Evolutionary conservation across 2,797 vertebrate species (phyloP).

Genomic region (Neosilurus mollespiculum): DNA sequence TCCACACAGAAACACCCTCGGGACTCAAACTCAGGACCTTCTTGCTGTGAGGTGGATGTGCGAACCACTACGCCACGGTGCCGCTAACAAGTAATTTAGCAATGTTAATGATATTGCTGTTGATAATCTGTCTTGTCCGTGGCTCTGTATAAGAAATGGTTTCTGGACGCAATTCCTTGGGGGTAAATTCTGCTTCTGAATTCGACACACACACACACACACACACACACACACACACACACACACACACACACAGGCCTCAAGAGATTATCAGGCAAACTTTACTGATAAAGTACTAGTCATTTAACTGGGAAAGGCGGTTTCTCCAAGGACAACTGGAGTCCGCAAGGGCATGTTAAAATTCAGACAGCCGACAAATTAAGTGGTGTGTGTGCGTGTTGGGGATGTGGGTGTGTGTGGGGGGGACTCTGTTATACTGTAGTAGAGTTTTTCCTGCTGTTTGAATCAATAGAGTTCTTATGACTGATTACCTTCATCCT

Average conservation of each 20-base stretch:
- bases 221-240: too few species aligned
- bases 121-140: background rate
- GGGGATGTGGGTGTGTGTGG: too few species aligned
- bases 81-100: background rate
- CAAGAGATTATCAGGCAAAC: background rate
- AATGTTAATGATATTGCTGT: background rate
- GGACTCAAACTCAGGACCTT: too few species aligned
- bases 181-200: background rate
- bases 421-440: background rate
- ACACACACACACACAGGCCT: background rate
- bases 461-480: background rate
- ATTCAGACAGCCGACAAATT: background rate
- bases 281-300: slow-evolving; percentile 2
- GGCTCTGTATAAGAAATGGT: background rate
- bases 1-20: too few species aligned
- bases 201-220: background rate
- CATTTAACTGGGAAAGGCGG: background rate
- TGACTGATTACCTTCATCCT: background rate
- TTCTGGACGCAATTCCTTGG: background rate
- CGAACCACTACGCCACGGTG: too few species aligned
- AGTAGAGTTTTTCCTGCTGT: background rate
- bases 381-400: background rate
- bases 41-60: too few species aligned
- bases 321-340: background rate
- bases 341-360: background rate